Evolutionary conservation across 2,797 vertebrate genomes (phyloP).

Genomic region (Anguilla obscura): DNA sequence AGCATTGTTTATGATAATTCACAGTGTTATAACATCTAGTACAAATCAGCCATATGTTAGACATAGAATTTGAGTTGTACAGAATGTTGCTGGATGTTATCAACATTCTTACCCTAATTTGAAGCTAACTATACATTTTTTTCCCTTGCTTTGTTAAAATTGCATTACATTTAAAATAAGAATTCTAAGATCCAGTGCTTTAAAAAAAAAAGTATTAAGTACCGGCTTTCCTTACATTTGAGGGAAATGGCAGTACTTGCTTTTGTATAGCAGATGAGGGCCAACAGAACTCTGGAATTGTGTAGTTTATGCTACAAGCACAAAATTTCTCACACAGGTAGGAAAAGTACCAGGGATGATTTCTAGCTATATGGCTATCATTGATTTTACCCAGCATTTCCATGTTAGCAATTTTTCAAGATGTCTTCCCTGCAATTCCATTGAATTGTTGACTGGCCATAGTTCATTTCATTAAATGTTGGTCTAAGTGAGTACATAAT

Average conservation of each 20-base stretch:
- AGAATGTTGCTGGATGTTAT: background rate
- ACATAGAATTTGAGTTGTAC: background rate
- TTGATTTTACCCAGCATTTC: background rate
- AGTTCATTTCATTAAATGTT: background rate
- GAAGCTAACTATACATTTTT: background rate
- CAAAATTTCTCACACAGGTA: background rate
- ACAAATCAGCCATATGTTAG: background rate
- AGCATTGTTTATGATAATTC: background rate
- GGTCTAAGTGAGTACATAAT: background rate
- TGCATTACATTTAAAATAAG: background rate
- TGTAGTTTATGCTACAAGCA: background rate
- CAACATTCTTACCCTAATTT: background rate
- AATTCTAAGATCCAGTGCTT: background rate
- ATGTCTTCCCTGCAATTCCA: background rate
- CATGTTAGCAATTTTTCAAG: background rate
- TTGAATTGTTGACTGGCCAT: background rate
- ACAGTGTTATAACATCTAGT: background rate
- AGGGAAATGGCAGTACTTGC: background rate
- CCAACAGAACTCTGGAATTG: background rate
- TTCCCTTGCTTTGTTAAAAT: background rate
- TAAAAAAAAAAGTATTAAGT: background rate
- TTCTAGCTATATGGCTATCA: background rate
- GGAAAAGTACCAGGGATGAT: background rate
- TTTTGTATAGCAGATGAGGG: background rate
- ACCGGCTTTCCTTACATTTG: background rate